Evolutionary conservation across 2,888 invertebrate species (phyloP).

Genomic region (Drosophila lacicola): DNA sequence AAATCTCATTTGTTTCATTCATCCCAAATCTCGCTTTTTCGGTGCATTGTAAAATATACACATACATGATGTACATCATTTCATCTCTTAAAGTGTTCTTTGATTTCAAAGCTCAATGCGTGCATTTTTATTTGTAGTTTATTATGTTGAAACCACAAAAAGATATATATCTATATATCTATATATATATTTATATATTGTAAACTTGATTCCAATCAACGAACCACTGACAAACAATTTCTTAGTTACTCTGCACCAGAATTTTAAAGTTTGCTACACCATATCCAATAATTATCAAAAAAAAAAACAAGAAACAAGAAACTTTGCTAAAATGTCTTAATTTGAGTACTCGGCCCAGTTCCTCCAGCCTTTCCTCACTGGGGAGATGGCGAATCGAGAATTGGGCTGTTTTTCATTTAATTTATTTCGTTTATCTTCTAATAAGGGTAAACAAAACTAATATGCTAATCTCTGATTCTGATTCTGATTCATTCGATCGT

Average conservation of each 20-base stretch:
- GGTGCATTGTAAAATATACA: constrained; percentile 62
- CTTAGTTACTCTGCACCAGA: constrained; percentile 51
- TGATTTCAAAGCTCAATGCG: constrained; percentile 5
- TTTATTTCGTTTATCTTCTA: constrained; percentile 42
- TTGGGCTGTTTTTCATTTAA: constrained; percentile 19
- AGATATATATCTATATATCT: constrained; percentile 3
- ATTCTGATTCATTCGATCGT: constrained; percentile 35
- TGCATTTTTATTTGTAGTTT: constrained; percentile 52
- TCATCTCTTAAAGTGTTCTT: constrained; percentile 3
- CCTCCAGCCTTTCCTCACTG: constrained; percentile 12
- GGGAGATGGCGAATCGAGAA: not conserved
- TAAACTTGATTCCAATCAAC: constrained; percentile 16
- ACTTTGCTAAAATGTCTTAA: constrained; percentile 35
- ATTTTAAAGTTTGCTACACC: constrained; percentile 54
- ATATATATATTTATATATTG: not conserved
- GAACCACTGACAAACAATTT: constrained; percentile 41
- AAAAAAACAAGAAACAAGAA: constrained; percentile 17
- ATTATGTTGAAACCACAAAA: constrained; percentile 21
- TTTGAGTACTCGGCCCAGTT: constrained; percentile 24
- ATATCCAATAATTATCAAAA: constrained; percentile 16
- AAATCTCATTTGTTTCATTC: constrained; percentile 1
- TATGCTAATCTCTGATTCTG: constrained; percentile 26
- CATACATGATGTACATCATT: constrained; percentile 22
- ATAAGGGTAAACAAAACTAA: not conserved
- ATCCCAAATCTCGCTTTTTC: too few relatives aligned